phyloP scores from a whole-genome alignment of 2,888 invertebrate species.

The Andrena hattorfiana region DNA sequence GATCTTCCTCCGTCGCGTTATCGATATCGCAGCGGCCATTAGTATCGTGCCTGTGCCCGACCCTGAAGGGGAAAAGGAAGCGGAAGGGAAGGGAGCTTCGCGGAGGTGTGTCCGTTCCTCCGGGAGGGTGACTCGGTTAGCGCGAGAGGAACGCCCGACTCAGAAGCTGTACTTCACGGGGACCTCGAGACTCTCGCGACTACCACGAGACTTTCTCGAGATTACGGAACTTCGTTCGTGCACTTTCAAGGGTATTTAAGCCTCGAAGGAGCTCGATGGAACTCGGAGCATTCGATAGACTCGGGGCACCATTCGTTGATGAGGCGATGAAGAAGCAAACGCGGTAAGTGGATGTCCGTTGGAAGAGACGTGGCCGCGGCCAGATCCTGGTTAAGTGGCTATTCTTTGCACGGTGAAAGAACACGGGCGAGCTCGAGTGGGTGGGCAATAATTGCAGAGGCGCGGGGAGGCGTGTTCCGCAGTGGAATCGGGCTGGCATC shows the following conservation, averaged over 20 bases:
- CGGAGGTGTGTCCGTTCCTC: neutral
- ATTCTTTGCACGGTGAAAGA: conserved; percentile 27
- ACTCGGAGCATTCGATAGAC: neutral
- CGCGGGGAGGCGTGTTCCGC: conserved; percentile 19
- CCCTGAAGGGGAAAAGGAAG: neutral
- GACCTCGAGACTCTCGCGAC: neutral
- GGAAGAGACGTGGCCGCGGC: neutral
- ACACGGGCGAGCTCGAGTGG: conserved; percentile 11
- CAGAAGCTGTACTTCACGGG: neutral
- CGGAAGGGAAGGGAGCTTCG: neutral
- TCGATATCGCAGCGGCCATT: conserved; percentile 31
- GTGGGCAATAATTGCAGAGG: conserved; percentile 42
- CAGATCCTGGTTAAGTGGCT: conserved; percentile 25
- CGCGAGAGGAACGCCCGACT: neutral
- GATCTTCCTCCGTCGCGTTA: conserved; percentile 17
- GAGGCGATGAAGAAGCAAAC: too few relatives aligned
- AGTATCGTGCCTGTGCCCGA: neutral
- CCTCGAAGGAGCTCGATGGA: too few relatives aligned
- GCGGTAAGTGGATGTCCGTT: neutral
- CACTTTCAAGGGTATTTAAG: too few relatives aligned
- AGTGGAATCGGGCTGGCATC: conserved; percentile 19
- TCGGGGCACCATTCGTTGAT: neutral
- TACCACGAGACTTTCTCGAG: neutral
- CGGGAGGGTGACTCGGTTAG: neutral
- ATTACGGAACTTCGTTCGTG: neutral